A percentile compares a stretch with the other conserved stretches of the same genome.
phyloP scores from a whole-genome alignment of 2,888 invertebrate species.

The Arctia plantaginis region DNA sequence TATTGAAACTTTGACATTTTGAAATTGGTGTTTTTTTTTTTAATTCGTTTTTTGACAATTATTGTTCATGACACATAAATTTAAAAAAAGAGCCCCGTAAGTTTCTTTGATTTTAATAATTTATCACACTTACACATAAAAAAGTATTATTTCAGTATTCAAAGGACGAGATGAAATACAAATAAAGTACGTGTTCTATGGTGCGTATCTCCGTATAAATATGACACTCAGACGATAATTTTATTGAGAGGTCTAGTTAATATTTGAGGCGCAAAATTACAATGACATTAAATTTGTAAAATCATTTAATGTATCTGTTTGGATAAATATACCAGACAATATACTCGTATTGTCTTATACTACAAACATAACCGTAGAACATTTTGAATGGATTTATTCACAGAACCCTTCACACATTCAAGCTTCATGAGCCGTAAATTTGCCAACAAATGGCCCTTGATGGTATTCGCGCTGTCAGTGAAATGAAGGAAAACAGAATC shows the following conservation, averaged over 20 bases:
- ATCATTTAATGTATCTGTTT: neutral
- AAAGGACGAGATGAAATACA: neutral
- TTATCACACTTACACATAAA: too few relatives aligned
- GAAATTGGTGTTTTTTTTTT: too few relatives aligned
- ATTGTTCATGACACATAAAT: too few relatives aligned
- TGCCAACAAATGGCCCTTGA: conserved; percentile 79
- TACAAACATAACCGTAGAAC: conserved; percentile 32
- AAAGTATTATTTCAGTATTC: too few relatives aligned
- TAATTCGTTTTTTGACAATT: too few relatives aligned
- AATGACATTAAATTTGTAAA: neutral
- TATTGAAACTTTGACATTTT: too few relatives aligned
- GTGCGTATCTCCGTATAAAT: neutral
- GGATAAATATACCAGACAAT: neutral
- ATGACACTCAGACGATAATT: neutral
- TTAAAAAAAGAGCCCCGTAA: too few relatives aligned
- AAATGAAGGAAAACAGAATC: conserved; percentile 72
- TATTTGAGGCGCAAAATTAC: neutral
- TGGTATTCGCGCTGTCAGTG: conserved; percentile 73
- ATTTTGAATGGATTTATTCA: conserved; percentile 41
- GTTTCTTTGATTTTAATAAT: too few relatives aligned
- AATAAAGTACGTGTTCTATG: neutral
- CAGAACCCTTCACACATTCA: conserved; percentile 67
- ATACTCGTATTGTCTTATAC: conserved; percentile 21
- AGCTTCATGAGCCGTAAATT: conserved; percentile 82
- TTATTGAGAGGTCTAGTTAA: too few relatives aligned